phyloP scores from a whole-genome alignment of 2,797 vertebrate genomes.

The Chrysocyon brachyurus region DNA sequence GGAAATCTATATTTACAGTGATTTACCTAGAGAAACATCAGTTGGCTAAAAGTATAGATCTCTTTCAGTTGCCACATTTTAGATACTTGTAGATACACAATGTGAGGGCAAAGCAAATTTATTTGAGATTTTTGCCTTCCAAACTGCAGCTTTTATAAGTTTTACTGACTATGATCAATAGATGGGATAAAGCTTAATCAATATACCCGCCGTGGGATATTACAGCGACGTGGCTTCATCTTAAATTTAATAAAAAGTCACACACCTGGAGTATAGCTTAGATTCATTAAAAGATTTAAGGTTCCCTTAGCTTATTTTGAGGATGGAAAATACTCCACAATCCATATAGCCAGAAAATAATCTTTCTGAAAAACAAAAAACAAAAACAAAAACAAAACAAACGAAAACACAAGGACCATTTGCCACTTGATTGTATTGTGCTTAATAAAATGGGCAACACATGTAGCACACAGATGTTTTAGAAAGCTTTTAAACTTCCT shows the following conservation, averaged over 20 bases:
- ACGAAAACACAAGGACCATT: background rate
- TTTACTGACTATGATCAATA: constrained; percentile 28
- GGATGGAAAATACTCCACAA: background rate
- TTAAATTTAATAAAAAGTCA: constrained; percentile 50
- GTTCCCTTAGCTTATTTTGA: constrained; percentile 1
- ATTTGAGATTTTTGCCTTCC: background rate
- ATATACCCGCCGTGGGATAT: background rate
- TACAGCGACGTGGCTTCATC: background rate
- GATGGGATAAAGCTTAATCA: constrained; percentile 35
- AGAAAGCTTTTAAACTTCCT: background rate
- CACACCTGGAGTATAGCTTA: background rate
- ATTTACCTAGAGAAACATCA: background rate
- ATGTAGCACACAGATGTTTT: background rate
- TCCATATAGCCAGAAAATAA: background rate
- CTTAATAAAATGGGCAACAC: background rate
- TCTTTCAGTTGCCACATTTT: background rate
- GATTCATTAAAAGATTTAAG: constrained; percentile 3
- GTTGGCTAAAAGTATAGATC: background rate
- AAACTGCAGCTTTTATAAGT: constrained; percentile 62
- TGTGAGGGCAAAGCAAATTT: background rate
- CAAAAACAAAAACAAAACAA: background rate
- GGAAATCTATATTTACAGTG: background rate
- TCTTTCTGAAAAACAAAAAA: background rate
- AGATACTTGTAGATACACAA: background rate
- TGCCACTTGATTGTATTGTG: background rate